Evolutionary conservation across 2,113 vertebrate genomes (phyloP).

Genomic region (Thomomys bottae): DNA sequence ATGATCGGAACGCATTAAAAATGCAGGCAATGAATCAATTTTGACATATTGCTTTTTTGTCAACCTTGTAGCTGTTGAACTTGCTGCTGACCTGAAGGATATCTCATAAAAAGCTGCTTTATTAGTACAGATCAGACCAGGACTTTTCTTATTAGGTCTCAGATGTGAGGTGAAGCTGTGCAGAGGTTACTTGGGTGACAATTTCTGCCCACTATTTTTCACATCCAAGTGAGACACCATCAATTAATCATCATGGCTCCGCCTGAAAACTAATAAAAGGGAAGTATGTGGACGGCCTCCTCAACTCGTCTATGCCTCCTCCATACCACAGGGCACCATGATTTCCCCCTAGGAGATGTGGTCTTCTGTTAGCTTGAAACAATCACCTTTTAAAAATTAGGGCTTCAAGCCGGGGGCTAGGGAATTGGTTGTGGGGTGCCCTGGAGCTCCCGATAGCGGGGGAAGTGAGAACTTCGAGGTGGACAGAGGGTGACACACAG

Average conservation of each 20-base stretch:
- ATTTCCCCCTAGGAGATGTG: not conserved
- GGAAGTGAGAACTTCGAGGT: slow-evolving; percentile 58
- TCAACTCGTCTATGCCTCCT: not conserved
- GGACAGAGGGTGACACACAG: no score
- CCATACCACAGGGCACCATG: not conserved
- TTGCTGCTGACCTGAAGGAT: not conserved
- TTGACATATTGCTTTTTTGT: slow-evolving; percentile 53
- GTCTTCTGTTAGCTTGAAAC: slow-evolving; percentile 37
- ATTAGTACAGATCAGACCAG: slow-evolving; percentile 20
- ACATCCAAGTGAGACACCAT: not conserved
- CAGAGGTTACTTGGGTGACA: slow-evolving; percentile 24
- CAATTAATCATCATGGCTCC: not conserved
- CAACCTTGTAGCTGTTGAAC: not conserved
- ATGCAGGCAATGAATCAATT: not conserved
- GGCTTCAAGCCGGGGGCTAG: slow-evolving; percentile 31
- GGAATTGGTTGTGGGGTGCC: not conserved
- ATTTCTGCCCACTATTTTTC: slow-evolving; percentile 43
- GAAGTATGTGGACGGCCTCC: not conserved
- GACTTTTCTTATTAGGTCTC: slow-evolving; percentile 27
- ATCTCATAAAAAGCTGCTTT: slow-evolving; percentile 49
- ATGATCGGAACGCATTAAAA: not conserved
- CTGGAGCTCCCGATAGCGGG: slow-evolving; percentile 42
- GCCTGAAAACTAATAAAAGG: slow-evolving; percentile 30
- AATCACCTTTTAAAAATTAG: slow-evolving; percentile 5
- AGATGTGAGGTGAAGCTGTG: not conserved